Evolutionary conservation across 2,113 vertebrate genomes (phyloP).

Genomic region (Chlorodrepanis virens): DNA sequence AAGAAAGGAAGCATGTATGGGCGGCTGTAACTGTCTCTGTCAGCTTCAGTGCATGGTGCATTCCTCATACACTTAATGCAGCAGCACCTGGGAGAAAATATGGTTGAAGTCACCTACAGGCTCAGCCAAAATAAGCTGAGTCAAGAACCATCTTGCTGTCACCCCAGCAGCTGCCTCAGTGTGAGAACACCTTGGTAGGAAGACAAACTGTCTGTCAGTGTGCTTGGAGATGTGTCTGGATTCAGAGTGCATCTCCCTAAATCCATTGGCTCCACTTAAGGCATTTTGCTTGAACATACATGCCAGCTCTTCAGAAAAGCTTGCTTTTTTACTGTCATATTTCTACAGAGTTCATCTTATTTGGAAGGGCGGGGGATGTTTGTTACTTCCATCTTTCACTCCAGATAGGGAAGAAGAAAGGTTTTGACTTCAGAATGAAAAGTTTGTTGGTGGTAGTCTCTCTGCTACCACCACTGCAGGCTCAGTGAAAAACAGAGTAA

Average conservation of each 20-base stretch:
- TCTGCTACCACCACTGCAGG: not conserved
- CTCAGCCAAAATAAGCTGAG: not conserved
- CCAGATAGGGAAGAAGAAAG: not conserved
- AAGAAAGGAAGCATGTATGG: not conserved
- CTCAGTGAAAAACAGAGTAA: not conserved
- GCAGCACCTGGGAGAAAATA: slow-evolving; percentile 2
- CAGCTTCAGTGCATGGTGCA: not conserved
- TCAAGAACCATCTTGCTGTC: not conserved
- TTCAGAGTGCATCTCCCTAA: not conserved
- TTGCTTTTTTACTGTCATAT: not conserved
- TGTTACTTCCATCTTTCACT: not conserved
- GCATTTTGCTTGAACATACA: not conserved
- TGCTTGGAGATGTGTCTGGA: not conserved
- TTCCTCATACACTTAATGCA: slow-evolving; percentile 10
- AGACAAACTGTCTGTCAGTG: not conserved
- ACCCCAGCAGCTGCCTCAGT: not conserved
- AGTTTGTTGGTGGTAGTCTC: not conserved
- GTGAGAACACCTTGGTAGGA: not conserved
- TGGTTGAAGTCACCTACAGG: not conserved
- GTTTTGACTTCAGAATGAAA: not conserved
- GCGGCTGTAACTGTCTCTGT: not conserved
- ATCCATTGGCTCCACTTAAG: not conserved
- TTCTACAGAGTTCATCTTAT: not conserved
- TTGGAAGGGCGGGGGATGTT: not conserved
- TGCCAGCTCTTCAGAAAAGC: not conserved